Evolutionary conservation across 2,888 invertebrate species (phyloP), one percentile per base, ranked within the genome.

Genomic region (Ypsolopha sequella): DNA sequence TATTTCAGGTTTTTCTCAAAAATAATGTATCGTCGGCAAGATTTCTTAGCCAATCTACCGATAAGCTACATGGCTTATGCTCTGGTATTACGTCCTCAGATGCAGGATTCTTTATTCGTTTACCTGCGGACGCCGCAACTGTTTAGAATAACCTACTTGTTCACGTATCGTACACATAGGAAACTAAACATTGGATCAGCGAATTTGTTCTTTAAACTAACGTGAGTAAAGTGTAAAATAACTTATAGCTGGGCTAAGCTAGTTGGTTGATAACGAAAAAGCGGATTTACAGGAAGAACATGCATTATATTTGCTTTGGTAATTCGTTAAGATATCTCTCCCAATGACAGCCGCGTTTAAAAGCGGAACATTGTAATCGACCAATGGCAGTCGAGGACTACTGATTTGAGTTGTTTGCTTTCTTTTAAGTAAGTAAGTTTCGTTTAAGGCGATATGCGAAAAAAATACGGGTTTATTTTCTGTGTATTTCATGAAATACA

Each of bases 1-100:
- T 14, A 9, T 66, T 68, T n/a, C 66, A 87, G 87, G 74, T 87
- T 81, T 56, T 87, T 87, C 56, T 80, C 80, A 1, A 80, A 78
- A 51, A 58, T 68, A 6, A 69, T 68, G 51, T 63, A 73, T 11
- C 68, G 85, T 9, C 66, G 82, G 54, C 68, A 85, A 1, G 88
- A 87, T 56, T 79, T 87, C 51, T 52, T 87, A 41, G 75, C 79
- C 1, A 82, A 79, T 57, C 59, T 86, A 4, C 72, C 76, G 0
- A 51, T 85, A 52, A 75, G 77, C 53, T 88, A 87, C 56, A 34
- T 81, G 0, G 72, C 73, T 0, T 76, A 76, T 48, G 64, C 68
- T 2, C 53, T 82, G 14, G 53, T 61, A 13, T 57, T 84, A 11
- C 56, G 56, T 1, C 55, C 56, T 0, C 43, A 48, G 2, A 66